Evolutionary conservation across 2,113 vertebrate genomes (phyloP), one percentile per base, ranked within the genome.

Genomic region (Tricholaema leucomelas): DNA sequence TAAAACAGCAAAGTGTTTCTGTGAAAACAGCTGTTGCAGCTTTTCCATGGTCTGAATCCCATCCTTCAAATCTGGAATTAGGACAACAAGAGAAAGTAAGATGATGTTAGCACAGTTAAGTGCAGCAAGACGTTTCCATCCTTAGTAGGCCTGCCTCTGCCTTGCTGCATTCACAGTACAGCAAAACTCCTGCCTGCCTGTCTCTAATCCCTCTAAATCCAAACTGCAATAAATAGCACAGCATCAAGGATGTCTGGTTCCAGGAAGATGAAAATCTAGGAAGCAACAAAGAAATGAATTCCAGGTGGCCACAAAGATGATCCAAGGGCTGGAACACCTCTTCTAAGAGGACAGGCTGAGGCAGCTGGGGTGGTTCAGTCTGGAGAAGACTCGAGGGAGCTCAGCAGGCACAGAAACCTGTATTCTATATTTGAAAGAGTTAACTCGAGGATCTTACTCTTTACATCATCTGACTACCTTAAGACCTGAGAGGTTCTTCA

Each of bases 51-150:
- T 65, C 25, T 86, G 76, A 87, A 61, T 23, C 56, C 46, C 81
- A 77, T 67, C 75, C 73, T 90, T 92, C 58, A 87, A 85, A 81
- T 72, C 81, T 92, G 72, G 30, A 92, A 89, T 83, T 64, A 76
- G 60, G 73, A 90, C 84, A 56, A 79, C n/a, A 86, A 60, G 25
- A 94, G 59, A 84, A 74, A 89, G 44, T 61, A 58, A 77, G 52
- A 74, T 46, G 20, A 50, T 2, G 3, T 94, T 77, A 93, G 69
- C 80, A 74, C 24, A 89, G 38, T 33, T 35, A 59, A 55, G 36
- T 35, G 33, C 63, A 76, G 9, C 15, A 4, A 16, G 44, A 55
- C 0, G 3, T 33, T 54, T 85, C 67, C 60, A 60, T 56, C 71
- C 50, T 81, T 46, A 50, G 40, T 44, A 69, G 83, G 44, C 55